Percentiles rank a stretch among this genome's conserved stretches.
Evolutionary conservation across 1,140 invertebrate genomes (phyloP).

Genomic region (Augochlora pura): DNA sequence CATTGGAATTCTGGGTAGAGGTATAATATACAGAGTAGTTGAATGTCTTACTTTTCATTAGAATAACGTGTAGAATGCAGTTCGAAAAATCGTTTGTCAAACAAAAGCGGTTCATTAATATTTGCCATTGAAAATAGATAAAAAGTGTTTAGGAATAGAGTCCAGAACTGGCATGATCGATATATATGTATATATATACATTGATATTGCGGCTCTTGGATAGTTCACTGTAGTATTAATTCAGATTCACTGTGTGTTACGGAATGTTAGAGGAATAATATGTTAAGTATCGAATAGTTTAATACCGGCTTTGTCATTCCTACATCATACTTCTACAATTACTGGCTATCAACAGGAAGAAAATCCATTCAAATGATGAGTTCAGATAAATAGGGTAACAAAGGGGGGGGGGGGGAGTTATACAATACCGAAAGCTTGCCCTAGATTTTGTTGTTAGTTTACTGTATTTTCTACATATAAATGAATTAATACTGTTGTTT

Average conservation of each 20-base stretch:
- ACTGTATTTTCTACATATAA: too few species aligned
- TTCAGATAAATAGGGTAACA: background rate
- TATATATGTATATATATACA: conserved; percentile 3
- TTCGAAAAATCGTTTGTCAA: background rate
- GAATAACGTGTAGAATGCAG: conserved; percentile 6
- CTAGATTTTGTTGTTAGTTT: too few species aligned
- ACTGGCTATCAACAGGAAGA: background rate
- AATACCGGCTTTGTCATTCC: background rate
- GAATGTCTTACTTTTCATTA: conserved; percentile 12
- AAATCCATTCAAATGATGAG: background rate
- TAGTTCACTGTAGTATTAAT: background rate
- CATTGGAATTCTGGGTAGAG: conserved; percentile 38
- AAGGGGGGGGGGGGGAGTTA: too few species aligned
- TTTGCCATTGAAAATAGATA: background rate
- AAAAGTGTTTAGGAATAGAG: background rate
- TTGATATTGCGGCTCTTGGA: background rate
- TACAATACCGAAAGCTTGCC: too few species aligned
- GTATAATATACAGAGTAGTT: conserved; percentile 34
- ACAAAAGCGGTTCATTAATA: conserved; percentile 5
- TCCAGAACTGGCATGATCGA: background rate
- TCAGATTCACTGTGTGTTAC: background rate
- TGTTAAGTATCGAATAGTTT: background rate
- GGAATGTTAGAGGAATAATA: conserved; percentile 6
- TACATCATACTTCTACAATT: background rate
- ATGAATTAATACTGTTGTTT: too few species aligned